Evolutionary conservation across 1,140 invertebrate species (phyloP).

Genomic region (Amyelois transitella): DNA sequence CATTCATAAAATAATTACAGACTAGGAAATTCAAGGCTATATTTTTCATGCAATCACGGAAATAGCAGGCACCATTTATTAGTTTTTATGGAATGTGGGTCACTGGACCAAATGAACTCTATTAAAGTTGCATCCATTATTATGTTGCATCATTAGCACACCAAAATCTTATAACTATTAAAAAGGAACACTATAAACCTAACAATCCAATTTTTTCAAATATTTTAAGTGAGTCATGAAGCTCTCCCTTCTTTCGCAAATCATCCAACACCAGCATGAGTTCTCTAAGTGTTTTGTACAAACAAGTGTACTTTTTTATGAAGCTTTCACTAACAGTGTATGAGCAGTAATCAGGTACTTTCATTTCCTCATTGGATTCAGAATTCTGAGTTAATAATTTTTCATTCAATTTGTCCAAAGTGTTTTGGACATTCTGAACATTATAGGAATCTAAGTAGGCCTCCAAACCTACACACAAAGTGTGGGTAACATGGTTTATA

Average conservation of each 20-base stretch:
- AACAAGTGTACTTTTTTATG: constrained; percentile 39
- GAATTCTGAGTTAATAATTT: constrained; percentile 12
- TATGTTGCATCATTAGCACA: too few relatives aligned
- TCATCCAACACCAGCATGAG: constrained; percentile 26
- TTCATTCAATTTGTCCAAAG: constrained; percentile 34
- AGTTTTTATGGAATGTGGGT: too few relatives aligned
- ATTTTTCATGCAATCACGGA: too few relatives aligned
- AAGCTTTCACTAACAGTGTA: constrained; percentile 36
- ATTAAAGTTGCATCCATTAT: too few relatives aligned
- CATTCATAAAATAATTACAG: too few relatives aligned
- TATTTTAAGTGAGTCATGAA: constrained; percentile 25
- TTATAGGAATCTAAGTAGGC: constrained; percentile 48
- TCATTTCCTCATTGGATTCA: constrained; percentile 7
- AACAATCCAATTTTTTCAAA: constrained; percentile 37
- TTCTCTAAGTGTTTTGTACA: constrained; percentile 34
- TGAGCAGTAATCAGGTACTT: constrained; percentile 12
- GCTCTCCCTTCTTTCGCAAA: constrained; percentile 15
- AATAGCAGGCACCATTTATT: too few relatives aligned
- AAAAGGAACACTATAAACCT: constrained; percentile 14
- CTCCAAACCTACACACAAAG: constrained; percentile 38
- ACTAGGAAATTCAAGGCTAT: too few relatives aligned
- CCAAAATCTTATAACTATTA: neutral
- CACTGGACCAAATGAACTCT: too few relatives aligned
- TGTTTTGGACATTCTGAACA: constrained; percentile 38
- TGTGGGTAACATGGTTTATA: constrained; percentile 25